These are phyloP conservation scores for Panopea generosa DNA, from an alignment of 2,888 invertebrate genomes.

Conservation along the genomic window DNA sequence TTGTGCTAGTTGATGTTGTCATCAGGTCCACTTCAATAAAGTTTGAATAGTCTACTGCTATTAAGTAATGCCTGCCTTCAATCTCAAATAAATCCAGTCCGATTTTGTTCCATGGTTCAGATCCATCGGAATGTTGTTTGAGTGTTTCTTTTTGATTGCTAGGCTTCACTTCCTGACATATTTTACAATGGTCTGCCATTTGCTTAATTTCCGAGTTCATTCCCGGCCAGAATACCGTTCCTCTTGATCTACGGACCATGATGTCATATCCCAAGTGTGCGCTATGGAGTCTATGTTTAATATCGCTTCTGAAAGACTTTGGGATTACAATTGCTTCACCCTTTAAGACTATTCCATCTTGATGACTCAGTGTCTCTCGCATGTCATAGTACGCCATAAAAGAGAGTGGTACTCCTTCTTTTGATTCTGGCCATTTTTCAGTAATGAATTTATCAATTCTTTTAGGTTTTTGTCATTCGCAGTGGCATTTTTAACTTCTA, in stretches of 20 bases:
- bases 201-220: conserved; percentile 18
- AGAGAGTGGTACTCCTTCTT: neutral
- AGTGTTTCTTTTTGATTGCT: conserved; percentile 4
- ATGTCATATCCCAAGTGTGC: conserved; percentile 17
- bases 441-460: conserved; percentile 4
- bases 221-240: conserved; percentile 21
- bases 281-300: conserved; percentile 18
- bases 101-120: conserved; percentile 38
- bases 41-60: conserved; percentile 49
- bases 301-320: conserved; percentile 22
- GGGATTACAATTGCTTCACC: conserved; percentile 19
- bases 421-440: conserved; percentile 27
- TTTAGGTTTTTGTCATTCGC: neutral
- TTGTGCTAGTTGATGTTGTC: conserved; percentile 18
- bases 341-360: conserved; percentile 27
- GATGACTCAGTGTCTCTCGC: conserved; percentile 24
- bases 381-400: conserved; percentile 23
- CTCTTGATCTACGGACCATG: conserved; percentile 7
- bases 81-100: conserved; percentile 42
- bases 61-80: conserved; percentile 29
- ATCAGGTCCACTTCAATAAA: conserved; percentile 34
- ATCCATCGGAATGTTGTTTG: conserved; percentile 21
- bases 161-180: neutral
- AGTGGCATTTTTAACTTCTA: conserved; percentile 21
- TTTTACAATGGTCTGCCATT: neutral